Percentiles rank a stretch among this genome's conserved stretches.
Conservation (phyloP, 2,113 vertebrate species). For the Passer domesticus region DNA sequence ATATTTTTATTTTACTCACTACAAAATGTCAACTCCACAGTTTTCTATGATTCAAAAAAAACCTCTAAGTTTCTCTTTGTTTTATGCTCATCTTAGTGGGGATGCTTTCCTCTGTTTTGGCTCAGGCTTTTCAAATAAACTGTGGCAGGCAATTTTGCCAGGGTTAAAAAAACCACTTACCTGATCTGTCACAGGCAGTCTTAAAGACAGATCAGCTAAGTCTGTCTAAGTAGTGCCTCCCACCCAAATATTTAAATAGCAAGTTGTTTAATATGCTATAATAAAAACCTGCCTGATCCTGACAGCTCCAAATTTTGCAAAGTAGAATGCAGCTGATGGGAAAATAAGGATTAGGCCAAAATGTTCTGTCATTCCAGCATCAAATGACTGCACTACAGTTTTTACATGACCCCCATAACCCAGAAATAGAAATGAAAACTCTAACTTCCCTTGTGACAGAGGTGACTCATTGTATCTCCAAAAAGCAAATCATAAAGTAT, state of each 20-base stretch:
- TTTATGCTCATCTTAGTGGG: background rate
- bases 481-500: background rate
- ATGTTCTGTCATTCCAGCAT: background rate
- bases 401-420: background rate
- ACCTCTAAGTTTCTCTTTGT: background rate
- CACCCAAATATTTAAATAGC: background rate
- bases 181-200: background rate
- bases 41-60: background rate
- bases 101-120: background rate
- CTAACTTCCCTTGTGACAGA: background rate
- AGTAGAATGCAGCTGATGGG: background rate
- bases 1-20: background rate
- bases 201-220: background rate
- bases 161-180: background rate
- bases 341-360: background rate
- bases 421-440: background rate
- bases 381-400: background rate
- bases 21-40: background rate
- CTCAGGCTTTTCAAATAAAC: background rate
- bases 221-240: background rate
- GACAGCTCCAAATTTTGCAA: background rate
- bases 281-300: background rate
- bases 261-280: background rate
- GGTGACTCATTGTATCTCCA: background rate
- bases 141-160: background rate